phyloP scores from a whole-genome alignment of 2,797 vertebrate genomes.

The Pteropus rufus region DNA sequence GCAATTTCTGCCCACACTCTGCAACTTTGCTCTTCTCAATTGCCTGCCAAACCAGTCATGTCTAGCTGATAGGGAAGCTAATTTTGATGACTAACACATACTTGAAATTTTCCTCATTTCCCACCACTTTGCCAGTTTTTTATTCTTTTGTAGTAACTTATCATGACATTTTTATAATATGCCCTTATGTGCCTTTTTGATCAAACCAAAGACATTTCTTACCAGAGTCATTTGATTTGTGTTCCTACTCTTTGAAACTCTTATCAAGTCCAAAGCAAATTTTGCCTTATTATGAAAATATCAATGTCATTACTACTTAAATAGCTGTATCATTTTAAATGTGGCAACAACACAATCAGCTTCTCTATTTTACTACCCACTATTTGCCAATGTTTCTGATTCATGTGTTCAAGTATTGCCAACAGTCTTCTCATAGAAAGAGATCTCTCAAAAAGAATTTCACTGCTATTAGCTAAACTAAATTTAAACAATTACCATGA shows the following conservation, averaged over 20 bases:
- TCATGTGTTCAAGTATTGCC: background rate
- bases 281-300: slow-evolving; percentile 5
- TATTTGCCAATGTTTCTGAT: background rate
- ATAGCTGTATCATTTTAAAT: background rate
- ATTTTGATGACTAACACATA: slow-evolving; percentile 7
- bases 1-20: background rate
- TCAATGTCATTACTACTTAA: background rate
- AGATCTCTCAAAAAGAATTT: background rate
- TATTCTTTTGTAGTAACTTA: background rate
- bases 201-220: background rate
- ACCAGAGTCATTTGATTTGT: background rate
- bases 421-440: background rate
- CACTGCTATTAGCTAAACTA: background rate
- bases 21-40: background rate
- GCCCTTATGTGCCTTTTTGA: background rate
- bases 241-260: background rate
- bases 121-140: background rate
- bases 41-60: background rate
- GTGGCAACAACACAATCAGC: background rate
- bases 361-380: background rate
- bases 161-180: background rate
- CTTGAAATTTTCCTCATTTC: background rate
- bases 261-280: background rate
- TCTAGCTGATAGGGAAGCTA: background rate
- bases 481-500: background rate